These are phyloP conservation scores for Netelia melanura DNA, from an alignment of 2,888 invertebrate genomes.

Conservation along the genomic window DNA sequence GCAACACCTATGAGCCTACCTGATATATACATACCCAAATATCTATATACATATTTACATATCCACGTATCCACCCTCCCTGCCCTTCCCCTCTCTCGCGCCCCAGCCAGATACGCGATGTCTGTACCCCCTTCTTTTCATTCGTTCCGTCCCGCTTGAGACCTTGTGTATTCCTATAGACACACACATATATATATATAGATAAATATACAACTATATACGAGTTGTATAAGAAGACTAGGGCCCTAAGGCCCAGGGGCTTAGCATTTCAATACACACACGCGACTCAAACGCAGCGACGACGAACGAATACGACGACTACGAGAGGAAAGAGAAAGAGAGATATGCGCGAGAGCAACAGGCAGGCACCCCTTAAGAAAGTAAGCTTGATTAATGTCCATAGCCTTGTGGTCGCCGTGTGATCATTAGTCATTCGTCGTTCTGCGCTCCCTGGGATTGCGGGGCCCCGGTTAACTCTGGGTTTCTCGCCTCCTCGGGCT, in stretches of 20 bases:
- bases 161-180: conserved; percentile 15
- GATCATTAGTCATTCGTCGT: conserved; percentile 82
- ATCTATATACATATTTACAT: not conserved
- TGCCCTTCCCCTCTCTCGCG: conserved; percentile 63
- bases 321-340: conserved; percentile 57
- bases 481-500: conserved; percentile 57
- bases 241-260: conserved; percentile 67
- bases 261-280: conserved; percentile 80
- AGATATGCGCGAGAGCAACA: conserved; percentile 72
- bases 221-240: conserved; percentile 62
- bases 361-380: conserved; percentile 65
- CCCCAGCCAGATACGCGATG: conserved; percentile 62
- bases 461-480: conserved; percentile 43
- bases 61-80: conserved; percentile 51
- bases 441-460: conserved; percentile 72
- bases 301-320: conserved; percentile 64
- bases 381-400: conserved; percentile 81
- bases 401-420: conserved; percentile 75
- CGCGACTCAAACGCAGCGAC: conserved; percentile 69
- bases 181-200: not conserved
- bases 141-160: conserved; percentile 52
- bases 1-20: conserved; percentile 76
- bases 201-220: conserved; percentile 45
- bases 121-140: conserved; percentile 54
- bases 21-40: not conserved